Evolutionary conservation across 2,113 vertebrate species (phyloP).

Genomic region (Epinephelus fuscoguttatus): DNA sequence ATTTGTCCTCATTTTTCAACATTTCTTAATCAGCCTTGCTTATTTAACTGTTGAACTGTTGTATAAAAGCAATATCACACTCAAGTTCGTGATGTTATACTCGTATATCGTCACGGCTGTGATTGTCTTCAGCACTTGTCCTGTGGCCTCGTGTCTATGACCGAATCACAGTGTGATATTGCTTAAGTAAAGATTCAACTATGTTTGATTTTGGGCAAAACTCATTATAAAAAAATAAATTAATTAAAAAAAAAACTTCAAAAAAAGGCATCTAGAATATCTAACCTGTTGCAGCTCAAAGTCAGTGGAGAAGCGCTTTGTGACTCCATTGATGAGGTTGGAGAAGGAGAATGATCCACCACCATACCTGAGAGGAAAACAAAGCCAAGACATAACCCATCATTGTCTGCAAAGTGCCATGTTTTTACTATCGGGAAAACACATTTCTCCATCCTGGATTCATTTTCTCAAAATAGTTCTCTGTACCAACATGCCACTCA

Average conservation of each 20-base stretch:
- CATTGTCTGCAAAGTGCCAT: background rate
- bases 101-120: too few relatives aligned
- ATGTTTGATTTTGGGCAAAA: background rate
- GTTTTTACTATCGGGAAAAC: background rate
- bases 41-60: too few relatives aligned
- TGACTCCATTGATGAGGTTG: constrained; percentile 87
- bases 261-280: background rate
- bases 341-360: constrained; percentile 95
- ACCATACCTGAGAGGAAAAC: constrained; percentile 85
- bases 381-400: background rate
- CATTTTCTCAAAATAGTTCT: background rate
- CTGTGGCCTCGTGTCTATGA: too few relatives aligned
- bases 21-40: too few relatives aligned
- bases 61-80: too few relatives aligned
- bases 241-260: background rate
- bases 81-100: too few relatives aligned
- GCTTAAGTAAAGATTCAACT: too few relatives aligned
- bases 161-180: too few relatives aligned
- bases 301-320: constrained; percentile 86
- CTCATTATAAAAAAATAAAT: background rate
- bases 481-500: too few relatives aligned
- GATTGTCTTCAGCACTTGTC: too few relatives aligned
- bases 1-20: too few relatives aligned
- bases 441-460: background rate
- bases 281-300: constrained; percentile 91